Evolutionary conservation across 2,888 invertebrate genomes (phyloP).

Genomic region (Polydrusus pterygomalis): DNA sequence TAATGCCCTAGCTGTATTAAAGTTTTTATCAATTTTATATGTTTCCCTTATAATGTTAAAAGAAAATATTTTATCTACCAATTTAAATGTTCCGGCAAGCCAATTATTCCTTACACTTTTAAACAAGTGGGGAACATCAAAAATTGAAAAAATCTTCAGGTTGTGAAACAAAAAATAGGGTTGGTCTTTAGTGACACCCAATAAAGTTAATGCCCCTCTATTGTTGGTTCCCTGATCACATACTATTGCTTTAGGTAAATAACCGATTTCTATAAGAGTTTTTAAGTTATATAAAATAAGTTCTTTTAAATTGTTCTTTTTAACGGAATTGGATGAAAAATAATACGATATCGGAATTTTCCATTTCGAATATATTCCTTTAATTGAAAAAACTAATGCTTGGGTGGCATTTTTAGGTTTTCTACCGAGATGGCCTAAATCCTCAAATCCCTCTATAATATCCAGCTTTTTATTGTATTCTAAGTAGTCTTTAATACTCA

Average conservation of each 20-base stretch:
- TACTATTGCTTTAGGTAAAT: no score
- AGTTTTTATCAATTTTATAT: not conserved
- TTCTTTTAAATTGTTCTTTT: no score
- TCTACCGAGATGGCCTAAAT: no score
- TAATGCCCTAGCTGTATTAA: not conserved
- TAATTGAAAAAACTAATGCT: not conserved
- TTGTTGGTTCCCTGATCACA: no score
- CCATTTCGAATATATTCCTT: not conserved
- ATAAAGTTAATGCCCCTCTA: no score
- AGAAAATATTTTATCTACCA: not conserved
- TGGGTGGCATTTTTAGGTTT: not conserved
- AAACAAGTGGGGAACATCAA: not conserved
- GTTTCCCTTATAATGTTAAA: not conserved
- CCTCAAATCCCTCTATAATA: constrained; percentile 9
- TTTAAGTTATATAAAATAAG: no score
- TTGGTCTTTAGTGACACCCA: no score
- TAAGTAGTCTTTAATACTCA: not conserved
- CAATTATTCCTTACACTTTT: not conserved
- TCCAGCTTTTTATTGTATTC: constrained; percentile 1
- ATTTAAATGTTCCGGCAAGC: not conserved
- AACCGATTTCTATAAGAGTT: no score
- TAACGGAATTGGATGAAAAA: no score
- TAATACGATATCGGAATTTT: constrained; percentile 8
- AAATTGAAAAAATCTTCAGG: no score
- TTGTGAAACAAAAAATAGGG: no score